phyloP scores from a whole-genome alignment of 30 jellyfish, hydroid and myxozoan genomes.

The Chrysaora quinquecirrha region DNA sequence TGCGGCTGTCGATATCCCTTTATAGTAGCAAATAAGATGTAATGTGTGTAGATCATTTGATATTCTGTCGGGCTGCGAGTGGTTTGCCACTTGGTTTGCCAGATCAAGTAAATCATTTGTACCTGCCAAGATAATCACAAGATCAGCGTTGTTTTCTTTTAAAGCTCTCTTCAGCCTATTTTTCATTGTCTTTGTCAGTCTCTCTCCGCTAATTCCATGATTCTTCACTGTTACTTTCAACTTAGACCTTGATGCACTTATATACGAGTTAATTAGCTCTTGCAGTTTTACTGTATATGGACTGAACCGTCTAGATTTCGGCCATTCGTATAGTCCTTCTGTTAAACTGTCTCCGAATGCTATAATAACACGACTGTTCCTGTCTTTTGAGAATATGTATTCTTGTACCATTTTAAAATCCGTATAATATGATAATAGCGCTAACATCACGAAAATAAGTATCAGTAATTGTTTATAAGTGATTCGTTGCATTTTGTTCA shows the following conservation, averaged over 20 bases:
- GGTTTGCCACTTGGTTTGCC: conserved; percentile 23
- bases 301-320: conserved; percentile 55
- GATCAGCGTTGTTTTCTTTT: conserved; percentile 7
- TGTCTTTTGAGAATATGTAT: neutral
- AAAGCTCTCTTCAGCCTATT: conserved; percentile 32
- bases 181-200: conserved; percentile 53
- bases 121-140: conserved; percentile 74
- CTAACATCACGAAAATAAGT: neutral
- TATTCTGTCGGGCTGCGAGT: neutral
- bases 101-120: conserved; percentile 74
- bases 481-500: neutral
- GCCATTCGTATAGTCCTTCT: conserved; percentile 87
- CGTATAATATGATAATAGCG: conserved; percentile 4
- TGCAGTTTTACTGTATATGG: conserved; percentile 79
- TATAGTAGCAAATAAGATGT: conserved; percentile 61
- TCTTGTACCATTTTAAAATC: neutral
- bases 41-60: conserved; percentile 31
- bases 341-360: conserved; percentile 96
- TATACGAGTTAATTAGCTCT: conserved; percentile 19
- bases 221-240: conserved; percentile 43
- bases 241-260: neutral
- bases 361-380: conserved; percentile 13
- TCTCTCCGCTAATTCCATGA: conserved; percentile 79
- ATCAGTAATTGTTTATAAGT: neutral
- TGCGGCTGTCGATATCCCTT: conserved; percentile 70